Conservation (phyloP, 92 coral and sea anemone genomes). For the Montipora capitata region DNA sequence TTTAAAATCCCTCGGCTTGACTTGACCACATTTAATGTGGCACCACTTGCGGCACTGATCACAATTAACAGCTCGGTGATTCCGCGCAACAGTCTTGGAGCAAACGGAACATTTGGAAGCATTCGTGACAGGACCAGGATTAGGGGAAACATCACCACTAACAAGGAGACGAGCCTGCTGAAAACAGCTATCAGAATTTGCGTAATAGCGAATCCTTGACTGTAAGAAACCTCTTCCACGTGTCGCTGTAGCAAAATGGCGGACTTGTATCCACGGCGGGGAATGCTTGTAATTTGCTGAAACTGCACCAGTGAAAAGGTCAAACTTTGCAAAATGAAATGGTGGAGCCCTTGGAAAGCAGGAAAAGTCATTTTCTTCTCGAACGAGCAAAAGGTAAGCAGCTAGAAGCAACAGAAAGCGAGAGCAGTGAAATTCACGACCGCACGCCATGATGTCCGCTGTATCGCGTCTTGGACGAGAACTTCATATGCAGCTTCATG, state of each 20-base stretch:
- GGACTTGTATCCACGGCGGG: constrained; percentile 7
- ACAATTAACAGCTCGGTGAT: constrained; percentile 24
- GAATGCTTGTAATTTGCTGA: constrained; percentile 6
- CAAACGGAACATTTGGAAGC: not conserved
- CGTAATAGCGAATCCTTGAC: not conserved
- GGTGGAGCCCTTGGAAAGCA: too few species aligned
- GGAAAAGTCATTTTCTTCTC: not conserved
- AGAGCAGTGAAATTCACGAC: constrained; percentile 1
- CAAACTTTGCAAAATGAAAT: not conserved
- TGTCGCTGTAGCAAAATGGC: not conserved
- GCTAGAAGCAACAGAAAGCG: not conserved
- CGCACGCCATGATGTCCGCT: not conserved
- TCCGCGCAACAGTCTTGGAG: constrained; percentile 16
- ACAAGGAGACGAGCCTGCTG: not conserved
- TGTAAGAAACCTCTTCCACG: not conserved
- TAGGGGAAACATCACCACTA: constrained; percentile 4
- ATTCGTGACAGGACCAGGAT: constrained; percentile 35
- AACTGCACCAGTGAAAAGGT: constrained; percentile 7
- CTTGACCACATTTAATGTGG: constrained; percentile 60
- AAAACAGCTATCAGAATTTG: constrained; percentile 10
- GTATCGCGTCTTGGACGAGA: too few species aligned
- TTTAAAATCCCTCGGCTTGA: constrained; percentile 34
- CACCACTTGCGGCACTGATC: not conserved
- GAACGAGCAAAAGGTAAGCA: not conserved
- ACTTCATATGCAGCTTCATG: too few species aligned